Percentiles rank a stretch among this genome's conserved stretches.
These are phyloP conservation scores for Epinephelus malabaricus DNA, from an alignment of 2,797 vertebrate species.

Conservation along the genomic window DNA sequence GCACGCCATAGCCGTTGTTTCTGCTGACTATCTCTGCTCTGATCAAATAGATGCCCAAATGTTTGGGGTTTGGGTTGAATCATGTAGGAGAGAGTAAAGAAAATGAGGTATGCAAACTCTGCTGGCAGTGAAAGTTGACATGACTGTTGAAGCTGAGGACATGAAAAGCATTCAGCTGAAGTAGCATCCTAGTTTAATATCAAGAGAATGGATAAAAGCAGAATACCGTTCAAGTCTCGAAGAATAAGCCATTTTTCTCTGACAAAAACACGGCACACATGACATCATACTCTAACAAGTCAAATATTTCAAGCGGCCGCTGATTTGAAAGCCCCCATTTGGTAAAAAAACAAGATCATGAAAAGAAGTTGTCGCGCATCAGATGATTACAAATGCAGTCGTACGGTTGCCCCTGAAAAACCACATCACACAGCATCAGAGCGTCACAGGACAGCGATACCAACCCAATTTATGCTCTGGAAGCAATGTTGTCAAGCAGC, in stretches of 20 bases:
- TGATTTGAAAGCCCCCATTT: constrained; percentile 4
- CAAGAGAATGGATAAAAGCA: constrained; percentile 28
- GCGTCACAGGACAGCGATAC: constrained; percentile 36
- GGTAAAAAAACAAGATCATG: background rate
- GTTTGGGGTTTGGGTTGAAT: constrained; percentile 24
- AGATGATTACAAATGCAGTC: constrained; percentile 30
- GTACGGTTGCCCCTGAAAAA: constrained; percentile 28
- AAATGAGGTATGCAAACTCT: background rate
- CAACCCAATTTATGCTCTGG: constrained; percentile 53
- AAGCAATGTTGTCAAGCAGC: constrained; percentile 64
- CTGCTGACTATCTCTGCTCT: constrained; percentile 40
- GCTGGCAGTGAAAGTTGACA: constrained; percentile 5
- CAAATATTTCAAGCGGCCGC: background rate
- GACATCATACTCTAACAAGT: constrained; percentile 21
- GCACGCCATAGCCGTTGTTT: constrained; percentile 11
- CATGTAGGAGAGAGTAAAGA: background rate
- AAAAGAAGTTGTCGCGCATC: constrained; percentile 17
- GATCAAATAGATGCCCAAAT: constrained; percentile 41
- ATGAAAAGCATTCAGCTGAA: constrained; percentile 31
- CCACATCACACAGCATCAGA: constrained; percentile 26
- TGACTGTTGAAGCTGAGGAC: constrained; percentile 10
- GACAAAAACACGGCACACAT: constrained; percentile 7
- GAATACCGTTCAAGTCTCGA: background rate
- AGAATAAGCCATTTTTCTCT: constrained; percentile 14
- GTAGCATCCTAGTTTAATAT: constrained; percentile 13